Base-by-base conservation (phyloP, 2,888 invertebrate genomes). In the Sminthurinus aureus region DNA sequence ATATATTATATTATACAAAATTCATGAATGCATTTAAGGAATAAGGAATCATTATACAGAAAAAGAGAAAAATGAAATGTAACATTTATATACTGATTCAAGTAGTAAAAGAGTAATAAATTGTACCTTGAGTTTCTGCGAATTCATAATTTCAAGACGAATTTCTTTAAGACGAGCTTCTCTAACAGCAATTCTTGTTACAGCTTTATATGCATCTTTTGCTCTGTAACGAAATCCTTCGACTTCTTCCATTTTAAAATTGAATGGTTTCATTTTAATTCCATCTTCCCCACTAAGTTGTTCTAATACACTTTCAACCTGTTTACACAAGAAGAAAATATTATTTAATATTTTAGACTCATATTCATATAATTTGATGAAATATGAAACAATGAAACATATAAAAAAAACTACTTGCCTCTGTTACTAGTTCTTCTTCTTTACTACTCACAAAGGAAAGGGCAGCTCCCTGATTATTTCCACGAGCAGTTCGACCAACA, bases 91-190 rank as follows among this genome's bases (percentile, higher is more conserved):
- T n/a, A n/a, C n/a, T n/a, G n/a, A 64, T 64, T 11, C 12, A 64
- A n/a, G n/a, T n/a, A n/a, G n/a, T n/a, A n/a, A n/a, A n/a, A n/a
- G n/a, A n/a, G n/a, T n/a, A n/a, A n/a, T n/a, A n/a, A n/a, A n/a
- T n/a, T n/a, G 84, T 89, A 94, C 94, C 92, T 97, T 97, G 26
- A 98, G 91, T 90, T 96, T 97, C 90, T 96, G 93, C 86, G 97
- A 97, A 90, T 96, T 97, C 85, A 98, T 92, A 84, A 99, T 94
- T 91, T 99, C 99, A 84, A 93, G 93, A 90, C 96, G 96, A 89
- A 99, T 99, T 92, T 99, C 99, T 90, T 96, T 97, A 78, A 99
- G 92, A 26, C 99, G 92, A 0, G 98, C 98, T 91, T 99, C 98
- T 76, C 97, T 92, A 0, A 99, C 95, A 0, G 98, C 98, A 85